These are phyloP conservation scores for Thelaira solivaga DNA, from an alignment of 2,888 invertebrate genomes.

Conservation along the genomic window DNA sequence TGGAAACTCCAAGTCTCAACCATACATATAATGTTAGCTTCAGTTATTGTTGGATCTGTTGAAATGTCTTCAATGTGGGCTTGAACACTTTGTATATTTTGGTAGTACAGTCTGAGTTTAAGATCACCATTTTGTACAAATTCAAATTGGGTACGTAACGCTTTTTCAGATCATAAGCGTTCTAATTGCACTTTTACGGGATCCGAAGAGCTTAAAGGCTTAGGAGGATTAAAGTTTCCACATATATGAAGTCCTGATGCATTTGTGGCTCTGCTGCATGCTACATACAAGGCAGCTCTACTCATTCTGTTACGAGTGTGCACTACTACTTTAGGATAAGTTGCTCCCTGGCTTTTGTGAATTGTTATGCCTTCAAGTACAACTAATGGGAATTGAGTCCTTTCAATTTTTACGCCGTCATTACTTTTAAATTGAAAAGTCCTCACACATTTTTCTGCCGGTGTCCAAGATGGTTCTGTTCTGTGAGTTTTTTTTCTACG, in stretches of 20 bases:
- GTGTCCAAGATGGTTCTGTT: slow-evolving; percentile 15
- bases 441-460: slow-evolving; percentile 16
- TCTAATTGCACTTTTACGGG: no score
- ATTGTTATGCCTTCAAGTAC: slow-evolving; percentile 44
- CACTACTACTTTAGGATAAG: slow-evolving; percentile 33
- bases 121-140: no score
- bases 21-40: no score
- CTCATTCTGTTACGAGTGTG: slow-evolving; percentile 12
- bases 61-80: no score
- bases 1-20: no score
- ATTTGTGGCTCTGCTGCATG: slow-evolving; percentile 43
- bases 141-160: no score
- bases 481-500: not conserved
- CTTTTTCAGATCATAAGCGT: no score
- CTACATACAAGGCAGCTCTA: slow-evolving; percentile 38
- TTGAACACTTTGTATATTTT: no score
- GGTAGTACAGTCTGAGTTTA: no score
- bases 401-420: slow-evolving; percentile 16
- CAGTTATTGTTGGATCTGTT: no score
- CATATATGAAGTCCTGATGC: not conserved
- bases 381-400: slow-evolving; percentile 26
- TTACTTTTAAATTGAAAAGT: slow-evolving; percentile 20
- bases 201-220: no score
- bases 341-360: slow-evolving; percentile 48
- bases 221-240: no score